Evolutionary conservation across 2,797 vertebrate genomes (phyloP).

Genomic region (Enteromius mattozi): DNA sequence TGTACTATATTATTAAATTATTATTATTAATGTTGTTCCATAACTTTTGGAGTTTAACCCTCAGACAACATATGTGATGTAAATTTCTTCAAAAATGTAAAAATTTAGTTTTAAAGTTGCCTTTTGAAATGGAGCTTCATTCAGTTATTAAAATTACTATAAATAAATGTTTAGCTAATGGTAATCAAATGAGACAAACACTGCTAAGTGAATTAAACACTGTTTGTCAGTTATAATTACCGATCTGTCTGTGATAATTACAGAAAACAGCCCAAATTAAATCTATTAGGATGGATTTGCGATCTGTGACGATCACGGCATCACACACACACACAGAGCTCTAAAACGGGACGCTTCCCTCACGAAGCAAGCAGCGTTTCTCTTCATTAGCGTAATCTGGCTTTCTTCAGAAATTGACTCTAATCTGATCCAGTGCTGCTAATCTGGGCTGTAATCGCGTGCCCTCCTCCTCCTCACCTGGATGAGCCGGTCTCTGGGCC

Average conservation of each 20-base stretch:
- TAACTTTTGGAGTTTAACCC: neutral
- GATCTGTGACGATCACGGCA: neutral
- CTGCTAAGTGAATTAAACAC: neutral
- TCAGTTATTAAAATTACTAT: neutral
- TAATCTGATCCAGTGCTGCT: conserved; percentile 42
- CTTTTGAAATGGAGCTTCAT: neutral
- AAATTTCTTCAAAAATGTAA: neutral
- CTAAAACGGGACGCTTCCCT: neutral
- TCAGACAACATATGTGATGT: neutral
- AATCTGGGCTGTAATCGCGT: conserved; percentile 57
- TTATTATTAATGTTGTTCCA: neutral
- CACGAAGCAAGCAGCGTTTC: neutral
- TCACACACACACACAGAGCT: neutral
- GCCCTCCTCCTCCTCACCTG: conserved; percentile 76
- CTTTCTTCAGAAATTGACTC: neutral
- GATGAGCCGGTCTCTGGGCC: conserved; percentile 86
- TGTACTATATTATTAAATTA: neutral
- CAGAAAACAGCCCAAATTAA: neutral
- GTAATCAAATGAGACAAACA: neutral
- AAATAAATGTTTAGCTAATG: neutral
- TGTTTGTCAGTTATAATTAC: conserved; percentile 34
- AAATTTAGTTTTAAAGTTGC: neutral
- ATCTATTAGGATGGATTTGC: neutral
- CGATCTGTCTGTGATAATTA: conserved; percentile 30
- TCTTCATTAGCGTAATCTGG: neutral